Evolutionary conservation across 1,140 invertebrate species (phyloP).

Genomic region (Drosophila aff.): DNA sequence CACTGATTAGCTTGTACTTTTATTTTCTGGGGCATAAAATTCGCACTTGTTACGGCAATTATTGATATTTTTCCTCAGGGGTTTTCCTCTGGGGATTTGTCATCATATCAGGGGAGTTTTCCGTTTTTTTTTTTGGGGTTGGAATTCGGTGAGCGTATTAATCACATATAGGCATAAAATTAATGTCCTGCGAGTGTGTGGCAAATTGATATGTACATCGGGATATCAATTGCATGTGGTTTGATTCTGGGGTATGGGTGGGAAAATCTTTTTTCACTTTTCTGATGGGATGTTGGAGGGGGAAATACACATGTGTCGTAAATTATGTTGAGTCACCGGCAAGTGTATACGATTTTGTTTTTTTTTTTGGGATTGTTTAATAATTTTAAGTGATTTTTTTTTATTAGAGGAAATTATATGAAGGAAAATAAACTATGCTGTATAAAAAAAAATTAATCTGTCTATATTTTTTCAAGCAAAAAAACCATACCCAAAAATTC

Average conservation of each 20-base stretch:
- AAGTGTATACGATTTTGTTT: background rate
- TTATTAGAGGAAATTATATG: background rate
- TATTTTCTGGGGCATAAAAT: conserved; percentile 39
- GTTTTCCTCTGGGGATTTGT: conserved; percentile 49
- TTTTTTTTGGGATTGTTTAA: background rate
- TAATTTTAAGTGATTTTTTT: conserved; percentile 1
- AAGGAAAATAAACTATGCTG: background rate
- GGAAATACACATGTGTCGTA: conserved; percentile 30
- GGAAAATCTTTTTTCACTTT: conserved; percentile 49
- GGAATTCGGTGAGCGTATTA: conserved; percentile 40
- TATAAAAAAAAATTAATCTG: too few relatives aligned
- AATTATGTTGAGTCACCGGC: conserved; percentile 27
- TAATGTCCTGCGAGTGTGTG: conserved; percentile 71
- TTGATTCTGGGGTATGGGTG: conserved; percentile 58
- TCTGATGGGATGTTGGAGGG: conserved; percentile 45
- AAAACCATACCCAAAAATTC: background rate
- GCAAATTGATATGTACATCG: conserved; percentile 73
- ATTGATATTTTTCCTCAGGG: conserved; percentile 57
- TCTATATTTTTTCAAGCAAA: too few relatives aligned
- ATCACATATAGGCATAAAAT: conserved; percentile 80
- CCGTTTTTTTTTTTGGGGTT: conserved; percentile 8
- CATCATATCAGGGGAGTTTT: conserved; percentile 25
- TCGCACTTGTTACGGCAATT: conserved; percentile 76
- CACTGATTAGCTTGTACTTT: conserved; percentile 49
- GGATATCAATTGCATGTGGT: conserved; percentile 68